phyloP scores from a whole-genome alignment of 2,888 invertebrate species.

The Drosophila meridionalis region DNA sequence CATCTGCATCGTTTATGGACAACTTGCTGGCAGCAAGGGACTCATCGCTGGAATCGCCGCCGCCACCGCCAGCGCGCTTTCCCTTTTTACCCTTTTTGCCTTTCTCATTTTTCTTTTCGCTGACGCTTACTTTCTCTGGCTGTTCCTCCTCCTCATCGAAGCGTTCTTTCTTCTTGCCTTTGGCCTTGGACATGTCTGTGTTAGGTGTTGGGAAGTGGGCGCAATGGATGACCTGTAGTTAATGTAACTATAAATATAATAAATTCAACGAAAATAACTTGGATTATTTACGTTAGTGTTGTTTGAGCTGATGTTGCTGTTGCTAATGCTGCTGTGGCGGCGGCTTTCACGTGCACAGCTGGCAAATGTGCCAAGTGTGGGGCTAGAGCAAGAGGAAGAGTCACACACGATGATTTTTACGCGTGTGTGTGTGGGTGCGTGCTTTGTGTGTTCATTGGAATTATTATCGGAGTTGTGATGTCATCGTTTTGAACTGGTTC shows the following conservation, averaged over 20 bases:
- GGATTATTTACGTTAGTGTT: conserved; percentile 25
- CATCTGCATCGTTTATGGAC: conserved; percentile 82
- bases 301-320: conserved; percentile 13
- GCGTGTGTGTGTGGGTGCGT: not conserved
- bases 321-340: conserved; percentile 22
- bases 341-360: conserved; percentile 77
- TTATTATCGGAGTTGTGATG: conserved; percentile 50
- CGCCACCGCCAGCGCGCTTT: conserved; percentile 84
- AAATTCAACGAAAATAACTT: not conserved
- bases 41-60: conserved; percentile 86
- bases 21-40: conserved; percentile 50
- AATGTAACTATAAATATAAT: not conserved
- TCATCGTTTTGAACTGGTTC: conserved; percentile 50
- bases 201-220: not conserved
- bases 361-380: conserved; percentile 60
- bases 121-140: conserved; percentile 46
- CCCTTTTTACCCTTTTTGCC: conserved; percentile 77
- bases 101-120: conserved; percentile 60
- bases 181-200: conserved; percentile 70
- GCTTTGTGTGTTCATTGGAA: conserved; percentile 15
- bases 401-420: conserved; percentile 19
- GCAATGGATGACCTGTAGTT: conserved; percentile 1
- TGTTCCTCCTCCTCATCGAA: conserved; percentile 78
- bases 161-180: conserved; percentile 79
- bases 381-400: conserved; percentile 39